phyloP scores from a whole-genome alignment of 2,113 vertebrate species.

The Gasterosteus nipponicus region DNA sequence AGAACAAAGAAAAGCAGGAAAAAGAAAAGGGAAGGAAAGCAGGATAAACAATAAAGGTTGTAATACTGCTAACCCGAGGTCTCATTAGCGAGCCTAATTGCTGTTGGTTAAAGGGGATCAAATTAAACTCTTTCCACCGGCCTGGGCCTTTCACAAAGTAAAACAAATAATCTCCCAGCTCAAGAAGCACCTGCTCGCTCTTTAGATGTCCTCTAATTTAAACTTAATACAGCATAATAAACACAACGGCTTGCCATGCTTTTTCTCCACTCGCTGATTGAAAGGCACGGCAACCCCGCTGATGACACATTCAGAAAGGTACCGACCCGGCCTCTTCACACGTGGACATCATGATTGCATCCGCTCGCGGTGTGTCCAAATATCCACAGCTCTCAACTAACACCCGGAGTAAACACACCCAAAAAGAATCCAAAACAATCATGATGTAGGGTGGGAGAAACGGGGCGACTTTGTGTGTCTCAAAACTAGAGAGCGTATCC shows the following conservation, averaged over 20 bases:
- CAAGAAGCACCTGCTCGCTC: constrained; percentile 74
- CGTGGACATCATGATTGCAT: constrained; percentile 69
- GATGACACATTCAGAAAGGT: constrained; percentile 49
- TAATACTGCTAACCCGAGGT: constrained; percentile 61
- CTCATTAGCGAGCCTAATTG: constrained; percentile 77
- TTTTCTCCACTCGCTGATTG: constrained; percentile 68
- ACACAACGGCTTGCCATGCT: constrained; percentile 62
- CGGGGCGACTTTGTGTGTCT: constrained; percentile 33
- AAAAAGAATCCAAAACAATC: constrained; percentile 51
- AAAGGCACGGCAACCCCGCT: constrained; percentile 50
- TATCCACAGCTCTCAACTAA: constrained; percentile 74
- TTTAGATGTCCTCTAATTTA: constrained; percentile 56
- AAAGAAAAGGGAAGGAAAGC: constrained; percentile 25
- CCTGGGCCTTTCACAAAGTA: constrained; percentile 70
- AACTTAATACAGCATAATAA: constrained; percentile 77
- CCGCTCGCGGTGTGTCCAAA: constrained; percentile 54
- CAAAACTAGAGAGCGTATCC: constrained; percentile 37
- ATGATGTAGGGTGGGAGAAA: constrained; percentile 56
- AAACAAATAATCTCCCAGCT: constrained; percentile 71
- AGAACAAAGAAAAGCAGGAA: neutral
- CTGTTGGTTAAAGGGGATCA: constrained; percentile 67
- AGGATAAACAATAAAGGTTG: constrained; percentile 55
- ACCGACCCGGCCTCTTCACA: constrained; percentile 34
- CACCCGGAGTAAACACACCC: constrained; percentile 59
- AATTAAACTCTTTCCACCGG: constrained; percentile 53